These are phyloP conservation scores for Seriola aureovittata DNA, from an alignment of 2,113 vertebrate genomes.

Conservation along the genomic window DNA sequence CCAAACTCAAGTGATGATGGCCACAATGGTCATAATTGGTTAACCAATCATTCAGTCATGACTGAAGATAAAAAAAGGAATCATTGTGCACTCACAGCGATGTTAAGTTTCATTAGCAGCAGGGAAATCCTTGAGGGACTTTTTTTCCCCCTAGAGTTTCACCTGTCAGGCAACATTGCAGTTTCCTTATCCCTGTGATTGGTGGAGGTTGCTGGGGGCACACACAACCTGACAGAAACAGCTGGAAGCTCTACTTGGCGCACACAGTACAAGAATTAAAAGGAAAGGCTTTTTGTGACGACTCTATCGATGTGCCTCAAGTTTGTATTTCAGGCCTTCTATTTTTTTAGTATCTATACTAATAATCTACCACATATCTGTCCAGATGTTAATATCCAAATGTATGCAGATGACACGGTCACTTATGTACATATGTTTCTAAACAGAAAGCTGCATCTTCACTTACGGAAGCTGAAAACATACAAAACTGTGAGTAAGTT, in stretches of 20 bases:
- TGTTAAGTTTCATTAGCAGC: neutral
- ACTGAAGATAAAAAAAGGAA: neutral
- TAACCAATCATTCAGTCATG: neutral
- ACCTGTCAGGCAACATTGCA: neutral
- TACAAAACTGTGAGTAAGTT: too few species aligned
- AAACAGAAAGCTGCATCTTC: too few species aligned
- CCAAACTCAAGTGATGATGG: conserved; percentile 11
- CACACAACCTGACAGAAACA: neutral
- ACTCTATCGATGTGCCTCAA: neutral
- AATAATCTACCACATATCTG: too few species aligned
- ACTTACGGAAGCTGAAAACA: too few species aligned
- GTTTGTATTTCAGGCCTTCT: too few species aligned
- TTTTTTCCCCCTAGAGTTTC: neutral
- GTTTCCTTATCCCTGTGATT: neutral
- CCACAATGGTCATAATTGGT: neutral
- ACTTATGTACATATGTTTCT: too few species aligned
- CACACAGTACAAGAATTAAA: neutral
- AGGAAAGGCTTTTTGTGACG: neutral
- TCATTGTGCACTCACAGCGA: neutral
- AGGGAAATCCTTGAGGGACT: neutral
- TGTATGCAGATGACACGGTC: too few species aligned
- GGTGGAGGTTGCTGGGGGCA: neutral
- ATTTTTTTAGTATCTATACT: too few species aligned
- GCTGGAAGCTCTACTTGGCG: neutral
- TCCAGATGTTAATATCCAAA: too few species aligned